Percentiles rank a stretch among this genome's conserved stretches.
These are phyloP conservation scores for Charadrius vociferus DNA, from an alignment of 2,113 vertebrate species.

Conservation along the genomic window DNA sequence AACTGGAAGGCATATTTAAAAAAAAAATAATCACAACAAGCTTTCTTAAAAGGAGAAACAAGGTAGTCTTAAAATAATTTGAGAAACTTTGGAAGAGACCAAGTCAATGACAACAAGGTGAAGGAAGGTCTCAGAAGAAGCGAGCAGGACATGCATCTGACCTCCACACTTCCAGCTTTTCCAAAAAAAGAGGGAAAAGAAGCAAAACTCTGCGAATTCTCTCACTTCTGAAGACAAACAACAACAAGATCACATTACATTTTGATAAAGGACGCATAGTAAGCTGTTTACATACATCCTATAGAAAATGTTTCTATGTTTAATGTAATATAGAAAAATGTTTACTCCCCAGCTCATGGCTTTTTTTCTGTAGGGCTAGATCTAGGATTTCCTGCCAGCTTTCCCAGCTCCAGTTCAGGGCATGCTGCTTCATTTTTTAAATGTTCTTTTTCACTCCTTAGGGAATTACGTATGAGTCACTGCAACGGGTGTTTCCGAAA, in stretches of 20 bases:
- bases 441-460: neutral
- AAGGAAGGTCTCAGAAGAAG: neutral
- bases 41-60: neutral
- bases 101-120: neutral
- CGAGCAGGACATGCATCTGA: neutral
- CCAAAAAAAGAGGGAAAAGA: neutral
- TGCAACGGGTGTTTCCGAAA: neutral
- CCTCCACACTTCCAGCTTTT: neutral
- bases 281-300: neutral
- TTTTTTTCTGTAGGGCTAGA: neutral
- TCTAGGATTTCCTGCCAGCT: neutral
- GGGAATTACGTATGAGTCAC: neutral
- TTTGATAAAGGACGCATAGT: neutral
- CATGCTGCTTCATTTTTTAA: neutral
- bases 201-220: neutral
- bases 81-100: neutral
- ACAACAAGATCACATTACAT: neutral
- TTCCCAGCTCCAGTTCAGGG: neutral
- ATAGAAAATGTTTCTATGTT: too few relatives aligned
- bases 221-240: neutral
- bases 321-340: neutral
- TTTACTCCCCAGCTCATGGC: neutral
- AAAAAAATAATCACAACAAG: neutral
- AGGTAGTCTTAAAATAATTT: neutral
- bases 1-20: neutral